Conservation (phyloP, 2,113 vertebrate genomes). For the Sphyrna mokarran region DNA sequence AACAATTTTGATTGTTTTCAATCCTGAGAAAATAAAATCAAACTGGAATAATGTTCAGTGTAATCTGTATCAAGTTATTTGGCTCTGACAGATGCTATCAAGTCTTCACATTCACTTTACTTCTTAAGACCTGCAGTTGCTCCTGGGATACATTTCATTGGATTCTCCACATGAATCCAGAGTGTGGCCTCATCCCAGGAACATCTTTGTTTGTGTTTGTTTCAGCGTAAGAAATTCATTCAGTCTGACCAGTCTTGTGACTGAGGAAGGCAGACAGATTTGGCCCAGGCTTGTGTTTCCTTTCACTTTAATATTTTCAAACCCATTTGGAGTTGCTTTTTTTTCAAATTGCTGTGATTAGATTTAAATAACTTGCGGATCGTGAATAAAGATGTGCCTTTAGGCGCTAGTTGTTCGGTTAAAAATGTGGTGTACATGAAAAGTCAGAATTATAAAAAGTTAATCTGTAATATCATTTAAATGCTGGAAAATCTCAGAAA, state of each 20-base stretch:
- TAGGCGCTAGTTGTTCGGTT: background rate
- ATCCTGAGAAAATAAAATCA: background rate
- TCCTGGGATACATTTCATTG: too few species aligned
- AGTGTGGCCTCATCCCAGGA: too few species aligned
- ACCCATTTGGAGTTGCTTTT: background rate
- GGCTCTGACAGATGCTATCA: too few species aligned
- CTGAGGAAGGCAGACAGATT: too few species aligned
- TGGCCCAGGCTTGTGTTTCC: too few species aligned
- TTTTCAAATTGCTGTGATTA: background rate
- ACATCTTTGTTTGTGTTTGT: too few species aligned
- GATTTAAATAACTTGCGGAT: background rate
- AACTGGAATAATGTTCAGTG: background rate
- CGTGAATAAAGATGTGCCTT: background rate
- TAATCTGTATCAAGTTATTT: background rate
- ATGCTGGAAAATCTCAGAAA: too few species aligned
- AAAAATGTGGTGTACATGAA: background rate
- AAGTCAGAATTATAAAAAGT: background rate
- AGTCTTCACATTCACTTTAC: too few species aligned
- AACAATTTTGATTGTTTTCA: background rate
- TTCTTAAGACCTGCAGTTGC: too few species aligned
- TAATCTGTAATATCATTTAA: background rate
- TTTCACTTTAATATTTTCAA: background rate
- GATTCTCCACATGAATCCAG: too few species aligned
- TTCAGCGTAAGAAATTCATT: too few species aligned
- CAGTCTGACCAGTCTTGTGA: too few species aligned